Base-by-base conservation (phyloP, 2,888 invertebrate species). In the Argyresthia albistria region DNA sequence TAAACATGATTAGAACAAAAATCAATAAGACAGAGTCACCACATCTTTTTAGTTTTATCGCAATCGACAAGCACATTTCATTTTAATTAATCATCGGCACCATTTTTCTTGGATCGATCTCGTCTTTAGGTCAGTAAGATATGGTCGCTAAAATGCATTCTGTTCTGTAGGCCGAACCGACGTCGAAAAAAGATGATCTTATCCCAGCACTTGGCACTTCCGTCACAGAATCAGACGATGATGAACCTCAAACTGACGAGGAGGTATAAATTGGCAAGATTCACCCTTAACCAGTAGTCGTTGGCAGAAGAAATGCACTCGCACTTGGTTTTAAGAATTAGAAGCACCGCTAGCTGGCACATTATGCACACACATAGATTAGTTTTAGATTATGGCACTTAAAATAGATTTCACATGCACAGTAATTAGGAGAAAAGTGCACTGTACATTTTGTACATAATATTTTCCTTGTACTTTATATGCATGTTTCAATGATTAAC, bases 161-260 rank as follows among this genome's bases (percentile, higher is more conserved):
- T 80, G 72, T 67, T 82, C 72, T 80, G 58, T 86, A 87, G 86
- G 84, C 81, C 73, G 80, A 80, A 58, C 62, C 69, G 55, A 71
- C 72, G 67, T 78, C 74, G 62, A 72, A 66, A 59, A 80, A 70
- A 65, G 70, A 73, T 55, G 71, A 73, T 64, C 67, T 57, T 69
- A 80, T 66, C 25, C 25, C 25, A 65, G 69, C 70, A 62, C 68
- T 75, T 57, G 25, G 70, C 77, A 73, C 76, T 74, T 64, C 71
- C 76, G 63, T 69, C 75, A 76, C 69, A 76, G 70, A 71, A 74
- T 66, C 71, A 70, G 66, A 64, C 47, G 25, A 25, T 6, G 25
- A 25, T 6, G 25, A 25, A 39, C 73, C 74, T 69, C 73, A 72
- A 67, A 63, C 64, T 60, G 64, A 70, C 62, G 76, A 81, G 58